These are phyloP conservation scores for Listronotus oregonensis DNA, from an alignment of 1,140 invertebrate species.

Conservation along the genomic window DNA sequence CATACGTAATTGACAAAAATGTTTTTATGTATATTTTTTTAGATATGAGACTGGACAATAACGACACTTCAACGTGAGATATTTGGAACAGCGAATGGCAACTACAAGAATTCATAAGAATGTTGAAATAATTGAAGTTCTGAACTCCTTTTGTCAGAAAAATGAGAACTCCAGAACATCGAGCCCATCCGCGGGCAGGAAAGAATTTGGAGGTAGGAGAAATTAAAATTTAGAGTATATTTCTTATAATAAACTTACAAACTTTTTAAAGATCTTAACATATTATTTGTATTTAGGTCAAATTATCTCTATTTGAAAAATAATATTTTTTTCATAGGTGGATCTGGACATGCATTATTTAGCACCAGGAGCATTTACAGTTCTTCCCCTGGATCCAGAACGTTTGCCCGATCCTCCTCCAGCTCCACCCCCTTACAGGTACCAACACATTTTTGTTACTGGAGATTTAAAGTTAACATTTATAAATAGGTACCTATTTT, in stretches of 20 bases:
- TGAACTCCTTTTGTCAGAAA: neutral
- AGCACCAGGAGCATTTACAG: constrained; percentile 52
- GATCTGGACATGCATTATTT: constrained; percentile 48
- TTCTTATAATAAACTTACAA: constrained; percentile 1
- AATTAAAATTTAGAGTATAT: neutral
- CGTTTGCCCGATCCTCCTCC: constrained; percentile 47
- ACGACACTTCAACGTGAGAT: no score
- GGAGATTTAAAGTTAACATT: neutral
- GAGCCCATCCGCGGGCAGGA: constrained; percentile 11
- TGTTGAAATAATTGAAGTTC: no score
- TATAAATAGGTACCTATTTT: neutral
- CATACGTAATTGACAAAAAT: no score
- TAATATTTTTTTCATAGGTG: constrained; percentile 27
- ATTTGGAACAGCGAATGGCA: neutral
- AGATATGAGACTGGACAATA: no score
- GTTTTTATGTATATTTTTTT: no score
- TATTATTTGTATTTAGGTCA: no score
- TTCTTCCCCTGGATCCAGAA: constrained; percentile 46
- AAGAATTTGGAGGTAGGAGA: constrained; percentile 26
- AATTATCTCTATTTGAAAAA: no score
- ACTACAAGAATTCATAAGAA: neutral
- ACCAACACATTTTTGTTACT: constrained; percentile 5
- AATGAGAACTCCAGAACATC: constrained; percentile 33
- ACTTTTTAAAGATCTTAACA: no score
- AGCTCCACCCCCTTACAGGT: constrained; percentile 51